Conservation (phyloP, 2,888 invertebrate species). For the Sisyra terminalis region DNA sequence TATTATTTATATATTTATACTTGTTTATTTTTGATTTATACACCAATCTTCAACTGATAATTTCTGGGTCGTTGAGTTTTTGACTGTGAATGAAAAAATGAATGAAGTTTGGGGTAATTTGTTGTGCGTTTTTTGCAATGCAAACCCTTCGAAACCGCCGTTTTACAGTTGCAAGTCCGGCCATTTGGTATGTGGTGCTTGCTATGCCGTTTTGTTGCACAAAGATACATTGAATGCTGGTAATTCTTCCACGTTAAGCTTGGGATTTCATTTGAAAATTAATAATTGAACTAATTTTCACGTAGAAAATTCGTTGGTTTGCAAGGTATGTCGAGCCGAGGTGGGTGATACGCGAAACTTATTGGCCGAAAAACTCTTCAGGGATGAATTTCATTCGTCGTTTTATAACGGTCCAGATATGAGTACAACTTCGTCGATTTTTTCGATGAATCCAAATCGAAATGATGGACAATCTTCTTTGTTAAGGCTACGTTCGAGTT, state of each 20-base stretch:
- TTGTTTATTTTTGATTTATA: too few relatives aligned
- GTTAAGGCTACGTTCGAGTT: not conserved
- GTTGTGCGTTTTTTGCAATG: not conserved
- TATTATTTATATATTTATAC: too few relatives aligned
- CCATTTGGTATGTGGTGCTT: slow-evolving; percentile 3
- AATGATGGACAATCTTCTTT: too few relatives aligned
- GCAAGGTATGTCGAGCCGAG: slow-evolving; percentile 3
- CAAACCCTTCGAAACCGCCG: not conserved
- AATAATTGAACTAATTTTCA: not conserved
- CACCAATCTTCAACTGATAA: too few relatives aligned
- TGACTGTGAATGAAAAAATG: too few relatives aligned
- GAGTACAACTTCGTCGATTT: not conserved
- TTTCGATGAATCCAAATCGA: not conserved
- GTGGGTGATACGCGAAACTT: slow-evolving; percentile 4
- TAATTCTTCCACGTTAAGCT: not conserved
- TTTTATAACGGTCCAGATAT: not conserved
- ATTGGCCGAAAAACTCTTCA: not conserved
- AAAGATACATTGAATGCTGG: not conserved
- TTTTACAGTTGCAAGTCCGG: slow-evolving; percentile 6
- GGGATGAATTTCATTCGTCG: not conserved
- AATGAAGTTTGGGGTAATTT: too few relatives aligned
- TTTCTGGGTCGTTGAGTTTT: too few relatives aligned
- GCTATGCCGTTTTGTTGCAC: slow-evolving; percentile 5
- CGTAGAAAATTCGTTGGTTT: not conserved
- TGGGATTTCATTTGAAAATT: not conserved